Base-by-base conservation (phyloP, 2,888 invertebrate species). In the Allolobophora icterica region DNA sequence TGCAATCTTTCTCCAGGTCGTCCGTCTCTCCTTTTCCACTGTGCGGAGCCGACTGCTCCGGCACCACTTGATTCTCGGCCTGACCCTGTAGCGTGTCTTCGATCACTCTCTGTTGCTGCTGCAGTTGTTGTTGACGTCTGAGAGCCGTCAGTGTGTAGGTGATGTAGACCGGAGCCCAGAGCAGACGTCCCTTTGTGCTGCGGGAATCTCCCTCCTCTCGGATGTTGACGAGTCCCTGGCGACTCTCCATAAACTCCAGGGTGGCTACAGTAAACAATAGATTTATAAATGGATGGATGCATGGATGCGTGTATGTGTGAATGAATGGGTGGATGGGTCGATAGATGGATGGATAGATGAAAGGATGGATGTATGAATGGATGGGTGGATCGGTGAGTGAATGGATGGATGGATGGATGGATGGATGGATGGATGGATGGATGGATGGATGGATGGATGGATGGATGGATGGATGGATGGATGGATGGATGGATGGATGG, bases 131-230 rank as follows among this genome's bases (percentile, higher is more conserved):
- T n/a, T 71, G 71, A 8, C n/a, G 71, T 71, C 71, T n/a, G 71
- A 71, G 33, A 52, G 45, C 21, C 52, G 90, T 35, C 21, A 90
- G 45, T 17, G 89, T 89, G 92, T 93, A 93, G 90, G 90, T 92
- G 17, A 92, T 91, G 89, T 93, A 93, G 52, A 89, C 71, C 6
- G 93, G 93, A 15, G 92, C 92, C 84, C 92, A 93, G 38, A 91
- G 91, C 58, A 91, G 90, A 21, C 90, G 90, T n/a, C 93, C 93
- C 17, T 90, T 84, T 6, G 92, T 92, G 91, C 90, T 90, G 71
- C 93, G 87, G 13, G 91, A 91, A 83, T 93, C 93, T 34, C 92
- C 93, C 24, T 92, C 93, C 71, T 92, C 92, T 24, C 89, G 84
- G 24, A 93, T 92, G 42, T 93, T 91, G 24, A 91, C 92, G 38